phyloP scores from a whole-genome alignment of 2,113 vertebrate genomes.

The Trochalopteron elliotii region DNA sequence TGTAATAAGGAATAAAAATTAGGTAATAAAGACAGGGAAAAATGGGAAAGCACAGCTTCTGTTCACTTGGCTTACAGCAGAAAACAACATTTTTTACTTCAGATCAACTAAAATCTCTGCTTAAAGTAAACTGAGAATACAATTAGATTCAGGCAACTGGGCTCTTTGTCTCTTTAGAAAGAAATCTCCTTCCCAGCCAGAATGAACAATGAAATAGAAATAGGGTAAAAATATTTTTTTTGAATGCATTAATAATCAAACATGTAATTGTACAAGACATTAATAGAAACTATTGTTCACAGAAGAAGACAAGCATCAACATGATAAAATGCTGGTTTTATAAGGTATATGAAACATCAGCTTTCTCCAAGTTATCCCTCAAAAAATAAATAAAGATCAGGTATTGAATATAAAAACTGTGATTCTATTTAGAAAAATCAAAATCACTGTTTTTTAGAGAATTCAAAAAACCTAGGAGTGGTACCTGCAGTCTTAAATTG shows the following conservation, averaged over 20 bases:
- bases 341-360: neutral
- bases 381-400: conserved; percentile 2
- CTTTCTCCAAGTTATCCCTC: neutral
- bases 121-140: neutral
- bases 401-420: neutral
- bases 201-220: neutral
- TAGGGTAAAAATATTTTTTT: neutral
- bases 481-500: neutral
- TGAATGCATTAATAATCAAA: conserved; percentile 9
- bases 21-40: neutral
- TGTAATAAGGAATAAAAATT: neutral
- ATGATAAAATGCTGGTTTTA: neutral
- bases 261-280: neutral
- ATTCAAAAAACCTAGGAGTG: neutral
- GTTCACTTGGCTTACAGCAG: neutral
- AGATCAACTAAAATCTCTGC: conserved; percentile 17
- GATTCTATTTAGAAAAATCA: neutral
- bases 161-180: conserved; percentile 21
- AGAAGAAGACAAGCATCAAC: neutral
- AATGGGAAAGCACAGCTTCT: neutral
- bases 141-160: conserved; percentile 2
- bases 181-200: neutral
- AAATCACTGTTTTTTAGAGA: neutral
- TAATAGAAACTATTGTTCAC: neutral
- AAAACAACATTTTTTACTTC: neutral